Evolutionary conservation across 2,113 vertebrate genomes (phyloP), one percentile per base, ranked within the genome.

Genomic region (human (Homo sapiens)): DNA sequence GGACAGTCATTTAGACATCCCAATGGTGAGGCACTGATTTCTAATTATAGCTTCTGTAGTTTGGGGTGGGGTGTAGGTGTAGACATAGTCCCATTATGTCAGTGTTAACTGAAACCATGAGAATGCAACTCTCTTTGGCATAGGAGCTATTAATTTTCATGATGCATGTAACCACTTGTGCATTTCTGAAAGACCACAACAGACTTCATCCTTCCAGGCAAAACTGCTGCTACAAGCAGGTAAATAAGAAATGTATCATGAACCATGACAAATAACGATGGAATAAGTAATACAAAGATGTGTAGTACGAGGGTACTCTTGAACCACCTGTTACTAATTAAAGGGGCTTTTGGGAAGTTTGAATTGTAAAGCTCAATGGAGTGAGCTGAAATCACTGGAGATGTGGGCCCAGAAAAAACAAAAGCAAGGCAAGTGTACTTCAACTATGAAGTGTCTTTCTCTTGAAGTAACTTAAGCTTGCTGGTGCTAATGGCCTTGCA

Each of bases 31-130:
- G 22, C 8, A n/a, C 20, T 25, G 38, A 11, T 79, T 97, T 92
- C 90, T 93, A 95, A 98, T 97, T 97, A 94, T 82, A 91, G 80
- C 10, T 55, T 83, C 83, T 76, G 80, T 45, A 92, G 89, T 83
- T 48, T 48, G 79, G 95, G 78, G 43, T 90, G 5, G n/a, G 66
- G 81, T 92, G 61, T 78, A 96, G 66, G 81, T 92, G 61, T 78
- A 96, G 96, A 90, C 86, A 93, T 23, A 82, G 79, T 95, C 92
- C 92, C 73, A 89, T 11, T 9, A 96, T 79, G 70, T 93, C 57
- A 96, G 73, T 93, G 90, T 94, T 98, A 96, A 97, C 43, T 96
- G 95, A 96, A 98, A 97, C 88, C 96, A 98, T 89, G 95, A 96
- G 82, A 96, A 82, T 85, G 55, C 52, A 95, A 87, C 85, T 96